A percentile compares a stretch with the other conserved stretches of the same genome.
These are phyloP conservation scores for Amazona ochrocephala DNA, from an alignment of 2,797 vertebrate genomes.

Conservation along the genomic window DNA sequence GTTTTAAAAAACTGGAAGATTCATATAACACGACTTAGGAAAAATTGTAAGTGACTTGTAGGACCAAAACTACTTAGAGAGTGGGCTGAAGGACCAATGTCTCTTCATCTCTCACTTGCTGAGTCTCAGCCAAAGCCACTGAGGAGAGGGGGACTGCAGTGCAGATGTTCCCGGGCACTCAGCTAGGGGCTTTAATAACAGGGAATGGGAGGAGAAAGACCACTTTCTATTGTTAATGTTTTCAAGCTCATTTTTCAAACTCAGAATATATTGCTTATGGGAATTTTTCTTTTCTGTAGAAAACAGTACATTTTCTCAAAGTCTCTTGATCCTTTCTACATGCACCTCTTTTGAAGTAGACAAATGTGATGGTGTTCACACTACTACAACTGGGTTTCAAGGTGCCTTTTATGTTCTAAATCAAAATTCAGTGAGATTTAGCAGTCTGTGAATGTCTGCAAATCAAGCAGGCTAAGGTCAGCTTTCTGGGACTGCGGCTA, in stretches of 20 bases:
- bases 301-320: background rate
- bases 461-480: background rate
- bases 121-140: background rate
- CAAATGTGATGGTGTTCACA: background rate
- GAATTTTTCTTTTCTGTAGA: background rate
- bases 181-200: background rate
- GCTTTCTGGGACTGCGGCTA: background rate
- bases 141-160: background rate
- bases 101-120: background rate
- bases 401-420: background rate
- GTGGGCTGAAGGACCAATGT: background rate
- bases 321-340: background rate
- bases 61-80: background rate
- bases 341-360: background rate
- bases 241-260: constrained; percentile 2
- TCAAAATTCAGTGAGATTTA: background rate
- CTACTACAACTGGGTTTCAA: background rate
- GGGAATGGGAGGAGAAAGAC: background rate
- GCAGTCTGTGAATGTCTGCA: background rate
- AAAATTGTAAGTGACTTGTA: background rate
- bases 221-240: background rate
- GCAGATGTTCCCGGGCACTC: background rate
- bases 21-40: background rate
- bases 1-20: background rate
- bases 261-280: background rate